Percentiles rank a stretch among this genome's conserved stretches.
Conservation (phyloP, 2,797 vertebrate species). For the Lindbergichthys nudifrons region DNA sequence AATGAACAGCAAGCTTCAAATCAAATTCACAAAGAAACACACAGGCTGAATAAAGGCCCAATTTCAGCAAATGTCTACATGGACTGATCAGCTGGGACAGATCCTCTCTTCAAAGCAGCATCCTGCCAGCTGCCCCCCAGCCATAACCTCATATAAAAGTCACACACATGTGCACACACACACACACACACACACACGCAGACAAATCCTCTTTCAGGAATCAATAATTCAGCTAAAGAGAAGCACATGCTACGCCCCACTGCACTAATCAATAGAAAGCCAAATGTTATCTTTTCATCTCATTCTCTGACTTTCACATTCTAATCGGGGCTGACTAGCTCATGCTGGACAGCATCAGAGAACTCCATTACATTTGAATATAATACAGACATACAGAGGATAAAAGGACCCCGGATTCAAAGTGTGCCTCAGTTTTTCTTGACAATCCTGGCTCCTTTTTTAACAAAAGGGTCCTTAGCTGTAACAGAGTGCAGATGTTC, state of each 20-base stretch:
- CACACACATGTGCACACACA: constrained; percentile 35
- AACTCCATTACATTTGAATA: constrained; percentile 55
- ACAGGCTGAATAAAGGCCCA: constrained; percentile 44
- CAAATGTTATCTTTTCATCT: constrained; percentile 85
- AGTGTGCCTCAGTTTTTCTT: constrained; percentile 17
- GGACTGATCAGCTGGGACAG: constrained; percentile 56
- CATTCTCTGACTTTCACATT: constrained; percentile 79
- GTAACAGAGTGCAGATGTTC: constrained; percentile 66
- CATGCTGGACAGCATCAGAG: constrained; percentile 50
- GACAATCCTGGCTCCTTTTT: constrained; percentile 34
- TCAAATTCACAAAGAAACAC: constrained; percentile 38
- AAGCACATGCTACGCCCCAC: constrained; percentile 81
- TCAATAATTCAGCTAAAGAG: constrained; percentile 85
- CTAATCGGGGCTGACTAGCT: constrained; percentile 71
- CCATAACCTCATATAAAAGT: constrained; percentile 69
- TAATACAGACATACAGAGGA: constrained; percentile 26
- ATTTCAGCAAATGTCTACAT: constrained; percentile 61
- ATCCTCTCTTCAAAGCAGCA: constrained; percentile 74
- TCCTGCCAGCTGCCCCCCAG: constrained; percentile 65
- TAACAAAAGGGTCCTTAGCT: constrained; percentile 25
- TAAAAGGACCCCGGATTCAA: constrained; percentile 17
- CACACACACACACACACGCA: constrained; percentile 28
- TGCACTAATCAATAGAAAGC: constrained; percentile 83
- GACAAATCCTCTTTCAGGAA: constrained; percentile 77
- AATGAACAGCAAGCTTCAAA: constrained; percentile 52